These are phyloP conservation scores for Zapus hudsonius DNA, from an alignment of 2,113 vertebrate species.

Conservation along the genomic window DNA sequence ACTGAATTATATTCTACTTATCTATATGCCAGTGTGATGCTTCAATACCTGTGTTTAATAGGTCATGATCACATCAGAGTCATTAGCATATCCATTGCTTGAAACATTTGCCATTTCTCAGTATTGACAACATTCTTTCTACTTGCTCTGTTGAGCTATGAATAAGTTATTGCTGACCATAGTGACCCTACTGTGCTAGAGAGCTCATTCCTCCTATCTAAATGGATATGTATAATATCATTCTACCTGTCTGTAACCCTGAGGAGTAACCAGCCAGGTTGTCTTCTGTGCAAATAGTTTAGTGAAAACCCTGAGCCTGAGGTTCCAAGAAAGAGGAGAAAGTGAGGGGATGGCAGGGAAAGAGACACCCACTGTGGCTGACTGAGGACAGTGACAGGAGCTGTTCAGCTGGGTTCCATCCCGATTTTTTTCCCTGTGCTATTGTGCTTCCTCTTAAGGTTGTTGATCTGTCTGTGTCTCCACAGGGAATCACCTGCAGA, in stretches of 20 bases:
- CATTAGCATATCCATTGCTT: not conserved
- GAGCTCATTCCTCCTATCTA: not conserved
- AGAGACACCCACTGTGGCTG: not conserved
- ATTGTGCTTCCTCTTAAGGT: not conserved
- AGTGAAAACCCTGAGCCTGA: too few relatives aligned
- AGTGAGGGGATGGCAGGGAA: not conserved
- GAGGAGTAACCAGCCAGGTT: not conserved
- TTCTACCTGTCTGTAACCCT: not conserved
- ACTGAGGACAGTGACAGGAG: not conserved
- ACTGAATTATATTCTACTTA: not conserved
- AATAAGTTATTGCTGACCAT: too few relatives aligned
- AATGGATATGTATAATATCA: not conserved
- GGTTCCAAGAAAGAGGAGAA: not conserved
- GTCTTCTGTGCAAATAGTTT: not conserved
- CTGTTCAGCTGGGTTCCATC: too few relatives aligned
- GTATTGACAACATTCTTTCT: not conserved
- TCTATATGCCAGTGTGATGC: not conserved
- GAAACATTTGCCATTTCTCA: not conserved
- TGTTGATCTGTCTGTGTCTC: conserved; percentile 14
- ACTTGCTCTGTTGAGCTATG: not conserved
- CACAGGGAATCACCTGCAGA: conserved; percentile 87
- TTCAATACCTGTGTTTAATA: not conserved
- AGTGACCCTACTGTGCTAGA: not conserved
- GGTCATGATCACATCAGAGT: not conserved
- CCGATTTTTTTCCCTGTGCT: not conserved